Conservation (phyloP, 2,113 vertebrate species). For the Tylochromis polylepis region DNA sequence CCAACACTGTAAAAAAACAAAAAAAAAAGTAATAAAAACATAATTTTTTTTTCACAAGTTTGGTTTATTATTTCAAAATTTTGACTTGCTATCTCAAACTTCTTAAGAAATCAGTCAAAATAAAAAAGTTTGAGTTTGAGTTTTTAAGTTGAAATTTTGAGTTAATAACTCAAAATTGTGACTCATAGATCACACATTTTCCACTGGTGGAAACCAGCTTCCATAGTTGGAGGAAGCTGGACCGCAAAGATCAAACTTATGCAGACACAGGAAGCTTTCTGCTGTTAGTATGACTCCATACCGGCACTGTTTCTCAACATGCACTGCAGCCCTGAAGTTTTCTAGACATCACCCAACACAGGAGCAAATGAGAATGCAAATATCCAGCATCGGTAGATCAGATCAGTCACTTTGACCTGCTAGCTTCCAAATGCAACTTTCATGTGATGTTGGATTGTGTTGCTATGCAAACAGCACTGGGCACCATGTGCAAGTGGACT, state of each 20-base stretch:
- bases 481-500: neutral
- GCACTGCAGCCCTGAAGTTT: neutral
- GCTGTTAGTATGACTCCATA: neutral
- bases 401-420: accelerated
- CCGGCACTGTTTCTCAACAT: neutral
- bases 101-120: accelerated
- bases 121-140: accelerated
- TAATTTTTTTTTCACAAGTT: accelerated
- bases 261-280: neutral
- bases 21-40: neutral
- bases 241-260: neutral
- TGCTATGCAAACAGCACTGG: neutral
- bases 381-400: neutral
- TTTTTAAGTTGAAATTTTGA: neutral
- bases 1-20: neutral
- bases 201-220: neutral
- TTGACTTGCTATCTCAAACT: accelerated
- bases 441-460: neutral
- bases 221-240: neutral
- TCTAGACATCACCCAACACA: neutral
- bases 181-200: accelerated
- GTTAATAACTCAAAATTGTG: neutral
- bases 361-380: neutral
- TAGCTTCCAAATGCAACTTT: neutral
- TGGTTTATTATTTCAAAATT: neutral